Evolutionary conservation across 2,113 vertebrate genomes (phyloP).

Genomic region (Callaeas wilsoni): DNA sequence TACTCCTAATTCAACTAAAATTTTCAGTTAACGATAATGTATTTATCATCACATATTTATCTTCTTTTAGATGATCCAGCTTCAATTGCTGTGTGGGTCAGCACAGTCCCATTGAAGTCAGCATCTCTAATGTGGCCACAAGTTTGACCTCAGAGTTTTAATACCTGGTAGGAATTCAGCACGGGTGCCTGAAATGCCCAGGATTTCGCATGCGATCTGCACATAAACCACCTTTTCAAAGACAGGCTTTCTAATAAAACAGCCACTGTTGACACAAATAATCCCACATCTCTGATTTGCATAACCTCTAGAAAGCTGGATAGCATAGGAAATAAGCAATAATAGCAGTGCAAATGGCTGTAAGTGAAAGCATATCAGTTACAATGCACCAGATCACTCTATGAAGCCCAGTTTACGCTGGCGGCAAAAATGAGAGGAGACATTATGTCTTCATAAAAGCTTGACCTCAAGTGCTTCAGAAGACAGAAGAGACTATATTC

Average conservation of each 20-base stretch:
- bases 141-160: background rate
- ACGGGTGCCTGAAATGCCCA: background rate
- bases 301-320: conserved; percentile 13
- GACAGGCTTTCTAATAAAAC: conserved; percentile 6
- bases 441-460: conserved; percentile 38
- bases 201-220: background rate
- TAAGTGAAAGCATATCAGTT: background rate
- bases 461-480: background rate
- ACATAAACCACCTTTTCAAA: conserved; percentile 24
- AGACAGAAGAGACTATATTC: background rate
- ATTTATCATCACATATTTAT: background rate
- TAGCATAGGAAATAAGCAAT: conserved; percentile 35
- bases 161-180: background rate
- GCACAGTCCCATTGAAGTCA: background rate
- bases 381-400: background rate
- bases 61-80: background rate
- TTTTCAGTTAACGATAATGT: background rate
- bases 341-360: conserved; percentile 9
- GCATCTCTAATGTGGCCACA: background rate
- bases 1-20: background rate
- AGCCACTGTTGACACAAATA: conserved; percentile 29
- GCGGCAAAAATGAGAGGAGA: conserved; percentile 13
- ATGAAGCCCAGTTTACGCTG: background rate
- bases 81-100: background rate
- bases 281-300: conserved; percentile 31